Conservation (phyloP, 2,888 invertebrate species). For the Limulus polyphemus region DNA sequence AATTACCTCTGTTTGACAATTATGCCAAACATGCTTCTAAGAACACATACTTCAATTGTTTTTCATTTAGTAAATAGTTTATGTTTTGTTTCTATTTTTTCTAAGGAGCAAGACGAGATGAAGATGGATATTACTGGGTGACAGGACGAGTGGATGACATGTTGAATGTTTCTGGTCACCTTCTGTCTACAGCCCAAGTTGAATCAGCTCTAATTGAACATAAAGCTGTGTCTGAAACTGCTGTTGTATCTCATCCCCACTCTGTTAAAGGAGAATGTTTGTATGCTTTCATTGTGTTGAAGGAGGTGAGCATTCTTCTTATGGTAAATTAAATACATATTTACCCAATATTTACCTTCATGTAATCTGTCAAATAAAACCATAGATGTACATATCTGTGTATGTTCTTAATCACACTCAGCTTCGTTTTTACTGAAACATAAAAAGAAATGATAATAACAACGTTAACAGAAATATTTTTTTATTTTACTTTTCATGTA, state of each 20-base stretch:
- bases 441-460: no score
- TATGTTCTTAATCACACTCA: no score
- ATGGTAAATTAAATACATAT: background rate
- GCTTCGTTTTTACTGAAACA: no score
- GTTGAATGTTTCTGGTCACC: conserved; percentile 95
- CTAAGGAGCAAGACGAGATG: conserved; percentile 79
- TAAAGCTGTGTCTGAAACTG: conserved; percentile 70
- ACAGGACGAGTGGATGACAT: conserved; percentile 96
- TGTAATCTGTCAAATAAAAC: no score
- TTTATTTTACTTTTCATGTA: no score
- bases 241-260: conserved; percentile 90
- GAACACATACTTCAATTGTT: background rate
- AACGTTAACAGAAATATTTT: no score
- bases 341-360: background rate
- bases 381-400: no score
- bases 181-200: conserved; percentile 89
- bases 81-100: conserved; percentile 20
- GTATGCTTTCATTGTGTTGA: conserved; percentile 92
- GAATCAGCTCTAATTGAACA: conserved; percentile 44
- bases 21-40: background rate
- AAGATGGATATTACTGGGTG: conserved; percentile 91
- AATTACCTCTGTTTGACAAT: no score
- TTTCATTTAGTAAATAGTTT: background rate
- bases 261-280: conserved; percentile 91
- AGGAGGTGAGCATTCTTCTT: conserved; percentile 31